phyloP scores from a whole-genome alignment of 2,113 vertebrate genomes.

The Nothocercus nigrocapillus region DNA sequence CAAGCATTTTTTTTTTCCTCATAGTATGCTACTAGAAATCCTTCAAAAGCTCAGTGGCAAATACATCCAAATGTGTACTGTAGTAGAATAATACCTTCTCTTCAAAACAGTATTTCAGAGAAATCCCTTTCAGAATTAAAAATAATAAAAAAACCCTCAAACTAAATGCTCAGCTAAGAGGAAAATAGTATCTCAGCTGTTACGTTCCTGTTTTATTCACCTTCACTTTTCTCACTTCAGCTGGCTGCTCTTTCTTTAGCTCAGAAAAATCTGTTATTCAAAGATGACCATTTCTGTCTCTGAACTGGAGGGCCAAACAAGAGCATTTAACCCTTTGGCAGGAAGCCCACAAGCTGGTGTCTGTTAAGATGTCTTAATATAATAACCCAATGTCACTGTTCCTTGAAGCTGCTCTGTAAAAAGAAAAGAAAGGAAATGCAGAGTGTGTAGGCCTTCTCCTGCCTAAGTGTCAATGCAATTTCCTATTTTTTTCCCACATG shows the following conservation, averaged over 20 bases:
- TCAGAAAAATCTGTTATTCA: not conserved
- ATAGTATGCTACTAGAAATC: not conserved
- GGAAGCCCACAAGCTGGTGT: not conserved
- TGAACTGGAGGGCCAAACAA: slow-evolving; percentile 6
- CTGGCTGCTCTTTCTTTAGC: not conserved
- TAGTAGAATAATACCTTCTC: slow-evolving; percentile 1
- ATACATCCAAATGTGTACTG: not conserved
- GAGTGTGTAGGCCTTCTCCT: not conserved
- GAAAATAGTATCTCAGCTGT: not conserved
- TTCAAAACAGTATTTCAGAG: slow-evolving; percentile 11
- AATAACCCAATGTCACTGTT: not conserved
- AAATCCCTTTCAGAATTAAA: slow-evolving; percentile 7
- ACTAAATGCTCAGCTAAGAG: not conserved
- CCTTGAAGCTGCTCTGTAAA: not conserved
- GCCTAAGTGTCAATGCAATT: not conserved
- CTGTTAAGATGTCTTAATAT: not conserved
- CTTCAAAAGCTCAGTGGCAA: slow-evolving; percentile 8
- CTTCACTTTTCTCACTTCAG: not conserved
- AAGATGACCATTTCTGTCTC: not conserved
- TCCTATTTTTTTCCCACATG: rapidly evolving
- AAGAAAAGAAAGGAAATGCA: not conserved
- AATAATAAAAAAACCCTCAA: not conserved
- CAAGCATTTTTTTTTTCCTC: not conserved
- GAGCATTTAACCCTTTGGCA: not conserved
- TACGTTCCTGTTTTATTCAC: not conserved